Evolutionary conservation across 2,797 vertebrate species (phyloP), one percentile per base, ranked within the genome.

Genomic region (Gephyroberyx darwinii): DNA sequence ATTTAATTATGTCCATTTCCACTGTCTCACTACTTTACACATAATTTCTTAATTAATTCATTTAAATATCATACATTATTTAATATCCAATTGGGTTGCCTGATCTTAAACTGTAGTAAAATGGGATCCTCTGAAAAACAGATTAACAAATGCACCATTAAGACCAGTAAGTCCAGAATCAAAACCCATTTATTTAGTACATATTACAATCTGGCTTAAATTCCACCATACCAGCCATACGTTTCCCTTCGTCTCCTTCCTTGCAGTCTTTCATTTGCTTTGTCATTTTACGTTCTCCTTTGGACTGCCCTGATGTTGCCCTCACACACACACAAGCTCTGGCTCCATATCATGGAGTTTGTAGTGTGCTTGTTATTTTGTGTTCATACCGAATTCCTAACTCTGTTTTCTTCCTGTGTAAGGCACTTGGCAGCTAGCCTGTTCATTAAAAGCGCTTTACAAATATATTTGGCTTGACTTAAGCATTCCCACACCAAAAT

Each of bases 301-400:
- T 45, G 43, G 43, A 16, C 43, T 45, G 43, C 5, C 43, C 14
- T 45, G 43, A 4, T 17, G 43, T 17, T 45, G 43, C 43, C 16
- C 43, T 35, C 54, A 57, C 55, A 37, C 31, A 37, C 55, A 37
- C 55, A 57, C 33, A 35, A 33, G 35, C 53, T 31, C 53, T 31
- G 52, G 22, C 52, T 10, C 20, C 22, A 16, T 47, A 47, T 17
- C 41, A 12, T 2, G 41, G 14, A 43, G 8, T 43, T 12, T 43
- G 41, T 26, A 26, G 26, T 26, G 26, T 43, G 41, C 10, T 16
- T 43, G 12, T 16, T 43, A 47, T 6, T 47, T 47, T 5, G 1
- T 47, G 45, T 17, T 47, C 10, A 14, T 12, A 45, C 14, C 10
- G 16, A 3, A 12, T 16, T 45, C 26, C 8, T 47, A 39, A 47